These are phyloP conservation scores for Drosophila setifemur DNA, from an alignment of 1,140 invertebrate species.

Conservation along the genomic window DNA sequence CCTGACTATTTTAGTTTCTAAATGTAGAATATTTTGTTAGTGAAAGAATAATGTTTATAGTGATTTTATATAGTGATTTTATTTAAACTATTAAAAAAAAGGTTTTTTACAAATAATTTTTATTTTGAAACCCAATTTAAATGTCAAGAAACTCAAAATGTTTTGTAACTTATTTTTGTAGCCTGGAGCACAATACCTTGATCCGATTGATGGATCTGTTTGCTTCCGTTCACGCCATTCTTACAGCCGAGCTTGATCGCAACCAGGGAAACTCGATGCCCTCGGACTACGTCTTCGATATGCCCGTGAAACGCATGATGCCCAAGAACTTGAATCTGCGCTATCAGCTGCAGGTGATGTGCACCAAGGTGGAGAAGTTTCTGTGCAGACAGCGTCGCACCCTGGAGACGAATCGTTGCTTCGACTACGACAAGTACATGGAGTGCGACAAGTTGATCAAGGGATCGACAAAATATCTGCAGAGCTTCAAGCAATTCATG, in stretches of 20 bases:
- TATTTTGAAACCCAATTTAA: too few relatives aligned
- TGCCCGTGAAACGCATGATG: constrained; percentile 32
- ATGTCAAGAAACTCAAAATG: neutral
- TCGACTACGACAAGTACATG: constrained; percentile 50
- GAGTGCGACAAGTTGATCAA: constrained; percentile 55
- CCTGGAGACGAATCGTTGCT: constrained; percentile 49
- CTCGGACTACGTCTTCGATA: constrained; percentile 36
- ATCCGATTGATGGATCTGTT: constrained; percentile 55
- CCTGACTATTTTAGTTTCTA: neutral
- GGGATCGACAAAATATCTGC: neutral
- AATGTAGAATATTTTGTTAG: too few relatives aligned
- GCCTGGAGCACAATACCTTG: constrained; percentile 29
- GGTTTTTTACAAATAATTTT: too few relatives aligned
- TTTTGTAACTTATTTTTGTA: neutral
- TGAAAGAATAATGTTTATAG: too few relatives aligned
- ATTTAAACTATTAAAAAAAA: too few relatives aligned
- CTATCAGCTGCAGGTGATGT: constrained; percentile 62
- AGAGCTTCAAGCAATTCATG: constrained; percentile 20
- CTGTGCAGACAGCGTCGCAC: constrained; percentile 22
- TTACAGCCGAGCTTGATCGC: constrained; percentile 31
- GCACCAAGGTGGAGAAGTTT: constrained; percentile 56
- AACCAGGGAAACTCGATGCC: constrained; percentile 29
- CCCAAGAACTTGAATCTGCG: constrained; percentile 53
- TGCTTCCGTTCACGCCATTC: constrained; percentile 51
- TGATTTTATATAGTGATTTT: too few relatives aligned